phyloP scores from a whole-genome alignment of 1,140 invertebrate genomes.

The Spodoptera frugiperda region DNA sequence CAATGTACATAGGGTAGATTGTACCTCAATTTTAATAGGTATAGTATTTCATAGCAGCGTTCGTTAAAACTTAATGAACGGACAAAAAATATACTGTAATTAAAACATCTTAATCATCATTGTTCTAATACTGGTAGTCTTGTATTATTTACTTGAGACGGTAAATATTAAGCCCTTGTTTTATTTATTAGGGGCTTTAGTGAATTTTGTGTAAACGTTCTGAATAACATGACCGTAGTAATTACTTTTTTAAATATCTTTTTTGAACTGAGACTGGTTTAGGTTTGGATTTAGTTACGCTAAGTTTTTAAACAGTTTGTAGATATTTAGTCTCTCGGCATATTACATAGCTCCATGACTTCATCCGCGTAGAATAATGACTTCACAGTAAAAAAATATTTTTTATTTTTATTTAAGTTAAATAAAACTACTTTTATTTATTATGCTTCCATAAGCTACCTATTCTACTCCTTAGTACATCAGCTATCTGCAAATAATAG shows the following conservation, averaged over 20 bases:
- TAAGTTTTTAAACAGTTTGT: too few species aligned
- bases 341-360: too few species aligned
- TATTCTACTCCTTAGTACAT: too few species aligned
- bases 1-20: background rate
- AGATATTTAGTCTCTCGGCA: too few species aligned
- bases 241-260: background rate
- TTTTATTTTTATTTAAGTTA: too few species aligned
- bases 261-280: too few species aligned
- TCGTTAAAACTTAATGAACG: conserved; percentile 41
- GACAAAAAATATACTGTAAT: conserved; percentile 33
- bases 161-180: conserved; percentile 7
- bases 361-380: too few species aligned
- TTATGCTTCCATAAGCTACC: too few species aligned
- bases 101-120: conserved; percentile 39
- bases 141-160: conserved; percentile 9
- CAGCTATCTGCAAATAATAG: too few species aligned
- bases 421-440: too few species aligned
- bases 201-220: background rate
- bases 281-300: too few species aligned
- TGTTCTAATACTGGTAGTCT: conserved; percentile 21
- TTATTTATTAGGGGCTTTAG: conserved; percentile 2
- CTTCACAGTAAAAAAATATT: too few species aligned
- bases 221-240: background rate
- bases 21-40: conserved; percentile 27
- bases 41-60: conserved; percentile 21